Conservation (phyloP, 2,797 vertebrate species). For the Liparis tanakae region DNA sequence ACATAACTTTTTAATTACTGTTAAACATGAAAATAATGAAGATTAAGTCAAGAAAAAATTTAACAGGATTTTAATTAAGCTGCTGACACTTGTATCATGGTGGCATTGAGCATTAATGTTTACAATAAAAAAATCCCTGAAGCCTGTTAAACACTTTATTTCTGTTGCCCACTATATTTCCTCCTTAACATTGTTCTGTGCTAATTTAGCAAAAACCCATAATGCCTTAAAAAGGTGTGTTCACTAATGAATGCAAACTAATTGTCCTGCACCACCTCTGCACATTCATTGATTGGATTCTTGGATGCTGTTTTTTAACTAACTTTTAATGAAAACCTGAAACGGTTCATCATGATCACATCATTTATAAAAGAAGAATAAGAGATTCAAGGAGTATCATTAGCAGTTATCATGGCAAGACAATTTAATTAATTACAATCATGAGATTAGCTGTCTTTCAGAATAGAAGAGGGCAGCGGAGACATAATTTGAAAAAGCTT, state of each 20-base stretch:
- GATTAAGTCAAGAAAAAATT: slow-evolving; percentile 79
- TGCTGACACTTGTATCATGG: slow-evolving; percentile 75
- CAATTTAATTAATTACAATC: slow-evolving; percentile 60
- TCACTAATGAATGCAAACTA: slow-evolving; percentile 60
- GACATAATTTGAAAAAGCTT: slow-evolving; percentile 41
- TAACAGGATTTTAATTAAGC: slow-evolving; percentile 81
- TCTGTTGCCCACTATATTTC: slow-evolving; percentile 65
- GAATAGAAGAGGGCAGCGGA: slow-evolving; percentile 32
- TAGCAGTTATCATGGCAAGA: slow-evolving; percentile 30
- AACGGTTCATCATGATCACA: slow-evolving; percentile 38
- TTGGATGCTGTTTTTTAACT: slow-evolving; percentile 16
- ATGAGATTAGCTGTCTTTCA: slow-evolving; percentile 53
- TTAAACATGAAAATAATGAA: slow-evolving; percentile 83
- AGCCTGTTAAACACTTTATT: slow-evolving; percentile 77
- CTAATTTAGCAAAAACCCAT: slow-evolving; percentile 62
- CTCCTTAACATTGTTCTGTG: slow-evolving; percentile 58
- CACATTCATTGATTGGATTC: slow-evolving; percentile 29
- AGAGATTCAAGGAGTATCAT: slow-evolving; percentile 45
- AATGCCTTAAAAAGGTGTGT: slow-evolving; percentile 43
- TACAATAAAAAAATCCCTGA: slow-evolving; percentile 77
- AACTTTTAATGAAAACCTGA: slow-evolving; percentile 38
- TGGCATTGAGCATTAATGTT: slow-evolving; percentile 79
- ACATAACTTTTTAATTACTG: slow-evolving; percentile 79
- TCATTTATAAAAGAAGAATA: slow-evolving; percentile 17
- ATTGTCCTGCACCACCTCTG: slow-evolving; percentile 44